A percentile compares a stretch with the other conserved stretches of the same genome.
phyloP scores from a whole-genome alignment of 2,888 invertebrate genomes.

The Anthophora plumipes region DNA sequence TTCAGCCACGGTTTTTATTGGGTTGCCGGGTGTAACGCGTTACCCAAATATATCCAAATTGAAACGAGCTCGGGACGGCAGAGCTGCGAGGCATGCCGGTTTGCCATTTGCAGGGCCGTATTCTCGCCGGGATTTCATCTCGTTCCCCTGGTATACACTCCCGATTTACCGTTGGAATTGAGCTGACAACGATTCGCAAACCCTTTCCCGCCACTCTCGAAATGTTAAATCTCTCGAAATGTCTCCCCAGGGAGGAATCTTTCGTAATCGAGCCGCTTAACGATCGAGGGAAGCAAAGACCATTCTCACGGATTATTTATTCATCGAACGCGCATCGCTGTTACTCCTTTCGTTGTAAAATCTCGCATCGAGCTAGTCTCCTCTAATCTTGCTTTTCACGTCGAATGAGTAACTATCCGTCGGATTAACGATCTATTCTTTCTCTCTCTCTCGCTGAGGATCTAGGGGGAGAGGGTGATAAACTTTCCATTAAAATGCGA shows the following conservation, averaged over 20 bases:
- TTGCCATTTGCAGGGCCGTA: slow-evolving; percentile 56
- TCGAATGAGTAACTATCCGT: neutral
- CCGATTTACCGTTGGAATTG: slow-evolving; percentile 58
- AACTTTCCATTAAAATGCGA: slow-evolving; percentile 44
- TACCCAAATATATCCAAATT: slow-evolving; percentile 56
- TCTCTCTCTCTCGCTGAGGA: neutral
- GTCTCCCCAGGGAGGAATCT: slow-evolving; percentile 2
- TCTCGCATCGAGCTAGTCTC: no score
- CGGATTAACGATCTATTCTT: slow-evolving; percentile 19
- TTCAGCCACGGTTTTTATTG: slow-evolving; percentile 25
- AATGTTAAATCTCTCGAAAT: slow-evolving; percentile 50
- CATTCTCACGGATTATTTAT: neutral
- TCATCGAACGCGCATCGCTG: neutral
- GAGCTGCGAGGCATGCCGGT: slow-evolving; percentile 18
- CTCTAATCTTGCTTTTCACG: no score
- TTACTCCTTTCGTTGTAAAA: neutral
- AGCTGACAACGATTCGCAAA: slow-evolving; percentile 51
- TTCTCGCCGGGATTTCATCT: slow-evolving; percentile 63
- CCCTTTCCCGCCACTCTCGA: slow-evolving; percentile 30
- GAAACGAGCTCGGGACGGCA: slow-evolving; percentile 51
- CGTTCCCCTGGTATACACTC: slow-evolving; percentile 36
- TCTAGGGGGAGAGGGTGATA: slow-evolving; percentile 14
- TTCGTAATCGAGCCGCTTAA: neutral
- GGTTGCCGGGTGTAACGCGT: slow-evolving; percentile 26
- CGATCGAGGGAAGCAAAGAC: neutral